Percentiles rank a stretch among this genome's conserved stretches.
Conservation (phyloP, 2,888 invertebrate species). For the Pterobdella sp. region DNA sequence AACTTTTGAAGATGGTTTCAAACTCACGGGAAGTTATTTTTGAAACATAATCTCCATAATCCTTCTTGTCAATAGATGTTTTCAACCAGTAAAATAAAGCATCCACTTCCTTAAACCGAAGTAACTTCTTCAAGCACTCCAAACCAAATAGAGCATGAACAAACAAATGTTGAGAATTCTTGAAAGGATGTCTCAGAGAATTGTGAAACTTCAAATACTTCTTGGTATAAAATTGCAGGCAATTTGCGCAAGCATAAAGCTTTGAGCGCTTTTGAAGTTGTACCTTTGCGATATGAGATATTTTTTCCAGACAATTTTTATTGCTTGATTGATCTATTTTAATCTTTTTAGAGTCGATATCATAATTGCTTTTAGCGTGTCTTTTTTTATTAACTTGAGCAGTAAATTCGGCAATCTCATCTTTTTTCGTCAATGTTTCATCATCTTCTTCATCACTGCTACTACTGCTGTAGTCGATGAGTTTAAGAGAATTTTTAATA, state of each 20-base stretch:
- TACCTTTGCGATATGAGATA: no score
- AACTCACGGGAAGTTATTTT: background rate
- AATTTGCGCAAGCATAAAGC: background rate
- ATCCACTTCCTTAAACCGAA: background rate
- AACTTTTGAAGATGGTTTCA: background rate
- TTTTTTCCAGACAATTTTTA: no score
- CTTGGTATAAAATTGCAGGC: background rate
- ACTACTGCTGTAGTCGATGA: conserved; percentile 1
- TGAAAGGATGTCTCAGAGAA: background rate
- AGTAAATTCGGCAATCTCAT: no score
- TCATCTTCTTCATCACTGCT: background rate
- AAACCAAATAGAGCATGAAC: background rate
- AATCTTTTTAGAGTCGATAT: background rate
- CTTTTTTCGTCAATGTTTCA: background rate
- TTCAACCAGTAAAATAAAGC: background rate
- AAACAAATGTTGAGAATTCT: background rate
- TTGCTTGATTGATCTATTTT: no score
- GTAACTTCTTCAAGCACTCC: background rate
- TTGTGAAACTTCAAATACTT: background rate
- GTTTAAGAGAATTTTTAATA: background rate
- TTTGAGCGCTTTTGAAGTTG: background rate
- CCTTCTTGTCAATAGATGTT: background rate
- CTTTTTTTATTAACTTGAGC: background rate
- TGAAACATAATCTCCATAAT: background rate
- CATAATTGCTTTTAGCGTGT: background rate